These are phyloP conservation scores for Plecturocebus donacophilus DNA, from an alignment of 2,113 vertebrate genomes.

Conservation along the genomic window DNA sequence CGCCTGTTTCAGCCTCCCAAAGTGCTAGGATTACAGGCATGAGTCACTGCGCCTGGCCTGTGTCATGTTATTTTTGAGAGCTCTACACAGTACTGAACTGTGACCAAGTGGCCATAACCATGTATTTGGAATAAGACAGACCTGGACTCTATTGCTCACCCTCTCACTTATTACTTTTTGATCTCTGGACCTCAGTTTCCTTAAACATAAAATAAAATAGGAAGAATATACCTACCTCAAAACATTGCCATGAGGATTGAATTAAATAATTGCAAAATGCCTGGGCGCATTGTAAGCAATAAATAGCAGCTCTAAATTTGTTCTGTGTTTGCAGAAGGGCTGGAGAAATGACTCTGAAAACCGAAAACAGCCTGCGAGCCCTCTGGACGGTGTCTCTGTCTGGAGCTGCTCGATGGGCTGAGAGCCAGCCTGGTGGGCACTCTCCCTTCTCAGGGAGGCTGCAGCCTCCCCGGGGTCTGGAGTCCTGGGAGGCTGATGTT, in stretches of 20 bases:
- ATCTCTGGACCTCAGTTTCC: background rate
- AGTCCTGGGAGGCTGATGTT: too few species aligned
- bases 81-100: background rate
- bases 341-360: fast-evolving
- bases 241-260: fast-evolving
- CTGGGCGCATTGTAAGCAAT: fast-evolving
- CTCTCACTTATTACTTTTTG: background rate
- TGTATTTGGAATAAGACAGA: background rate
- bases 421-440: fast-evolving
- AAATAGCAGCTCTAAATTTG: fast-evolving
- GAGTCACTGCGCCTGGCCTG: too few species aligned
- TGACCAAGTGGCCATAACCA: background rate
- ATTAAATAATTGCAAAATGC: fast-evolving
- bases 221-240: too few species aligned
- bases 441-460: background rate
- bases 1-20: too few species aligned
- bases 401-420: fast-evolving
- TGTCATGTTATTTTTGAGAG: background rate
- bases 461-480: background rate
- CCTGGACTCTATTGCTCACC: background rate
- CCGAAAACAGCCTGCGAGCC: background rate
- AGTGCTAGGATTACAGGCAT: too few species aligned
- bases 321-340: background rate
- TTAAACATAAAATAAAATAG: background rate
- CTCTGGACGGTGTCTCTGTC: too few species aligned